Conservation (phyloP, 2,797 vertebrate species). For the Gobionotothen gibberifrons region DNA sequence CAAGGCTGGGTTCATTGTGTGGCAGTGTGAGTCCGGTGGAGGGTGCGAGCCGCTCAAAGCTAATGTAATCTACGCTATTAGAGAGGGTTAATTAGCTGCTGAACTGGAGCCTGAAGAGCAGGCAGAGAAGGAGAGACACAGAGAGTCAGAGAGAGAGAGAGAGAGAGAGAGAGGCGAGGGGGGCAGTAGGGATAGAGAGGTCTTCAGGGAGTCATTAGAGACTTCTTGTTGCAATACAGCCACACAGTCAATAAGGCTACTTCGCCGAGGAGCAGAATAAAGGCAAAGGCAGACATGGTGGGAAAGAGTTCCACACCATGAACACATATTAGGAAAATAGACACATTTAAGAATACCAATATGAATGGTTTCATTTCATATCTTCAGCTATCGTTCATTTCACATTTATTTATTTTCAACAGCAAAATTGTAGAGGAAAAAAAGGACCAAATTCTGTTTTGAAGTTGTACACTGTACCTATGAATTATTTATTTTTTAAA, state of each 20-base stretch:
- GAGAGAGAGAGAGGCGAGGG: slow-evolving; percentile 59
- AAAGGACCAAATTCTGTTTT: background rate
- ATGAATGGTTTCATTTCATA: background rate
- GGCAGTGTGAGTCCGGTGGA: slow-evolving; percentile 84
- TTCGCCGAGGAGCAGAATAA: slow-evolving; percentile 71
- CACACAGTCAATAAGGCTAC: slow-evolving; percentile 82
- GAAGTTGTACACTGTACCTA: background rate
- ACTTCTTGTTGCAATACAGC: slow-evolving; percentile 84
- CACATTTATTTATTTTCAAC: background rate
- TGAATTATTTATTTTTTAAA: background rate
- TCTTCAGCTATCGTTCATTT: background rate
- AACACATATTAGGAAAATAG: slow-evolving; percentile 54
- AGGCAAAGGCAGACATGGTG: slow-evolving; percentile 64
- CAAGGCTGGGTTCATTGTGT: slow-evolving; percentile 88
- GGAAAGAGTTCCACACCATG: slow-evolving; percentile 65
- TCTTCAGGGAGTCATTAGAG: slow-evolving; percentile 86
- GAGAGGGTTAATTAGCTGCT: slow-evolving; percentile 90
- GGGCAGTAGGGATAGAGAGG: slow-evolving; percentile 77
- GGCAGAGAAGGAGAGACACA: slow-evolving; percentile 63
- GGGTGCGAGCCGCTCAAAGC: slow-evolving; percentile 87
- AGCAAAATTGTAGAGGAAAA: background rate
- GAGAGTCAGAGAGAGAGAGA: slow-evolving; percentile 32
- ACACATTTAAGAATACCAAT: slow-evolving; percentile 35
- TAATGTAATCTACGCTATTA: slow-evolving; percentile 91
- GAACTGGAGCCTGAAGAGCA: slow-evolving; percentile 84